These are phyloP conservation scores for Glomeris marginata DNA, from an alignment of 2,888 invertebrate genomes.

Conservation along the genomic window DNA sequence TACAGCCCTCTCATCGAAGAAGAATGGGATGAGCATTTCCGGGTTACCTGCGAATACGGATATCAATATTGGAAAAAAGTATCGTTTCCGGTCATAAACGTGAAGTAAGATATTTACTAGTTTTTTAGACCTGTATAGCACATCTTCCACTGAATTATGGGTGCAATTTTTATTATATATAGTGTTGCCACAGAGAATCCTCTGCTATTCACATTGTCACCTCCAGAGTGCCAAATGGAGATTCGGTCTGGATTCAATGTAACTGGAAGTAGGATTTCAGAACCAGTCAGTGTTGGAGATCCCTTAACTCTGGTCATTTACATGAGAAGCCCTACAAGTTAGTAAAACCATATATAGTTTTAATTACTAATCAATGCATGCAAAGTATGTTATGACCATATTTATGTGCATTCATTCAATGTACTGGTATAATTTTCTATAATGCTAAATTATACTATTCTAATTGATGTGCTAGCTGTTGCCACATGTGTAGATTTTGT, in stretches of 20 bases:
- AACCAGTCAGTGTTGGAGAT: slow-evolving; percentile 82
- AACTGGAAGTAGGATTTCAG: slow-evolving; percentile 65
- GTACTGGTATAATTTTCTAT: not conserved
- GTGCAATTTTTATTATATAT: slow-evolving; percentile 24
- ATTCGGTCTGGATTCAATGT: slow-evolving; percentile 82
- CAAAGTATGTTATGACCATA: not conserved
- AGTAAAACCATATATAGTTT: slow-evolving; percentile 21
- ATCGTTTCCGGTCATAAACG: slow-evolving; percentile 83
- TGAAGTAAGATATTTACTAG: slow-evolving; percentile 92
- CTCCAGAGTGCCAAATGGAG: slow-evolving; percentile 93
- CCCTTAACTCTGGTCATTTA: slow-evolving; percentile 82
- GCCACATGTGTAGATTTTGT: too few species aligned
- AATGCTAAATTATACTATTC: not conserved
- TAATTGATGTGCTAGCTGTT: too few species aligned
- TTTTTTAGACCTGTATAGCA: too few species aligned
- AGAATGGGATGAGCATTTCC: slow-evolving; percentile 86
- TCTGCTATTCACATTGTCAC: slow-evolving; percentile 79
- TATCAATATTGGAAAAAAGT: slow-evolving; percentile 96
- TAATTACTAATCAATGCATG: not conserved
- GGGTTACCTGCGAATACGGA: slow-evolving; percentile 89
- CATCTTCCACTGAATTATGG: too few species aligned
- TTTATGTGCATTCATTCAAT: not conserved
- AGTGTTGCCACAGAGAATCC: slow-evolving; percentile 91
- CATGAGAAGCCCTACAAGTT: slow-evolving; percentile 88
- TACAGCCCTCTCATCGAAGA: slow-evolving; percentile 86